phyloP scores from a whole-genome alignment of 2,113 vertebrate genomes.

The Cyphotilapia sp. region DNA sequence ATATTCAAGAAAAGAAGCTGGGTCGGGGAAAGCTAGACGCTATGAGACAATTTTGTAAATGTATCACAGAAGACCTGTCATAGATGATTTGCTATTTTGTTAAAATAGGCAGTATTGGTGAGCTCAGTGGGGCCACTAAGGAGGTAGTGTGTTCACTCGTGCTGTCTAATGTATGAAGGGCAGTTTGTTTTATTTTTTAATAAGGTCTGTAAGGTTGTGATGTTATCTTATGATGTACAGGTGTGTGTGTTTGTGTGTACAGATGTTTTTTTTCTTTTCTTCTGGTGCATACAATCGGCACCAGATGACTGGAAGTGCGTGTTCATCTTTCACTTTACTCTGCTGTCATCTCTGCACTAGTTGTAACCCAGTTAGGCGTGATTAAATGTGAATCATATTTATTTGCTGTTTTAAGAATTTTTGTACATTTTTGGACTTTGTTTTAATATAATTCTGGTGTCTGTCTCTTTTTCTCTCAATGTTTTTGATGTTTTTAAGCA shows the following conservation, averaged over 20 bases:
- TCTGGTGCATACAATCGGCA: slow-evolving; percentile 11
- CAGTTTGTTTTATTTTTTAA: slow-evolving; percentile 9
- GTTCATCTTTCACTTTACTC: slow-evolving; percentile 36
- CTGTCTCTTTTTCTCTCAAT: not conserved
- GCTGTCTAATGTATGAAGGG: slow-evolving; percentile 36
- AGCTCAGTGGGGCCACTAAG: not conserved
- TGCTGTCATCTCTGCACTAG: slow-evolving; percentile 71
- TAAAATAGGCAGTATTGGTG: slow-evolving; percentile 33
- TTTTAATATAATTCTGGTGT: slow-evolving; percentile 70
- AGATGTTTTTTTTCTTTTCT: not conserved
- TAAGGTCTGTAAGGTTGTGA: slow-evolving; percentile 21
- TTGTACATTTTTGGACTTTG: slow-evolving; percentile 67
- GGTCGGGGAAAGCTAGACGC: not conserved
- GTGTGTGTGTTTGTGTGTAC: not conserved
- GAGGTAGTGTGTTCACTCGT: slow-evolving; percentile 13
- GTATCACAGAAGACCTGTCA: not conserved
- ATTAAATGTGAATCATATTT: slow-evolving; percentile 79
- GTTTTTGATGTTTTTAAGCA: slow-evolving; percentile 19
- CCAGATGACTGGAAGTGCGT: slow-evolving; percentile 12
- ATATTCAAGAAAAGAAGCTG: not conserved
- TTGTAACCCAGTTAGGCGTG: slow-evolving; percentile 60
- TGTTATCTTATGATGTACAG: slow-evolving; percentile 23
- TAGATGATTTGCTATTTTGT: slow-evolving; percentile 12
- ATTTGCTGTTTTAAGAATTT: slow-evolving; percentile 68
- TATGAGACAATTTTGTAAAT: slow-evolving; percentile 20